phyloP scores from a whole-genome alignment of 2,888 invertebrate species.

The Cephus pygmeus region DNA sequence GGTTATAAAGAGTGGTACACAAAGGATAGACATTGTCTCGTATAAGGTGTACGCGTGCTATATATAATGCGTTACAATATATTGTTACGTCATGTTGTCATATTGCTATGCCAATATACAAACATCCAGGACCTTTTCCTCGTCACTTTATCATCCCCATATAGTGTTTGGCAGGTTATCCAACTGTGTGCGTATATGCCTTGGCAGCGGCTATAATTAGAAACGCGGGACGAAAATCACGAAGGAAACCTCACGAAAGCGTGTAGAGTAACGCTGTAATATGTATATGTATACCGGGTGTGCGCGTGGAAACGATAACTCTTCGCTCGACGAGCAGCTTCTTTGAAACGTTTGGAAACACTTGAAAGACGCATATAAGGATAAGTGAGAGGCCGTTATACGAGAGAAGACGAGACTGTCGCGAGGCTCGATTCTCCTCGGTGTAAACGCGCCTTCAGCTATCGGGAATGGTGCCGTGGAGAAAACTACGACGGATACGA shows the following conservation, averaged over 20 bases:
- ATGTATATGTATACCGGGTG: not conserved
- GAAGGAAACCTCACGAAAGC: not conserved
- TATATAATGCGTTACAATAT: not conserved
- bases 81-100: not conserved
- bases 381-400: not conserved
- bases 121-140: no score
- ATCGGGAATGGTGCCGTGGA: not conserved
- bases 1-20: conserved; percentile 28
- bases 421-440: not conserved
- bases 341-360: not conserved
- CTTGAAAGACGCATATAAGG: not conserved
- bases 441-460: not conserved
- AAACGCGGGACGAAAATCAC: not conserved
- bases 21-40: not conserved
- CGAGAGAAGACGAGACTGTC: not conserved
- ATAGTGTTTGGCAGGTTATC: not conserved
- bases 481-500: not conserved
- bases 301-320: not conserved
- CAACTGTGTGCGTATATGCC: not conserved
- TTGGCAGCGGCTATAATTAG: not conserved
- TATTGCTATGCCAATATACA: no score
- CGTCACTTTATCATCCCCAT: no score
- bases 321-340: not conserved
- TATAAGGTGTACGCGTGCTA: not conserved
- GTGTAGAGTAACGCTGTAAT: not conserved